Evolutionary conservation across 2,797 vertebrate genomes (phyloP).

Genomic region (Helicolenus hilgendorfi): DNA sequence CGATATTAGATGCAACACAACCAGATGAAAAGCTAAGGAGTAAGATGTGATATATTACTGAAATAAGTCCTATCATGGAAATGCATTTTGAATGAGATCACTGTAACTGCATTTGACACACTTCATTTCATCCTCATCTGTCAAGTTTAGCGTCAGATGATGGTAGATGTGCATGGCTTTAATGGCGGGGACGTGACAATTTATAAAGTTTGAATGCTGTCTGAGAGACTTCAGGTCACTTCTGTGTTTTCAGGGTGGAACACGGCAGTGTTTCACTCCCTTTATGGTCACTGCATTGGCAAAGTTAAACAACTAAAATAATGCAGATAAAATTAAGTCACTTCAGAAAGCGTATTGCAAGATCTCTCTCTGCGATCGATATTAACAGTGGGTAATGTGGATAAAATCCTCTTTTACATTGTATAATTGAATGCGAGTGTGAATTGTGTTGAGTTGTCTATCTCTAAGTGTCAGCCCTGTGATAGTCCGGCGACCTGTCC

Average conservation of each 20-base stretch:
- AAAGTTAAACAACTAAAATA: neutral
- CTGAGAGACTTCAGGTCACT: slow-evolving; percentile 66
- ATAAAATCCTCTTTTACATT: neutral
- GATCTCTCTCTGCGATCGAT: neutral
- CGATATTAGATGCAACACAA: slow-evolving; percentile 92
- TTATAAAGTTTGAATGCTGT: slow-evolving; percentile 85
- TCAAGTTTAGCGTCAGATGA: slow-evolving; percentile 90
- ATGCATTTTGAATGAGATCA: slow-evolving; percentile 89
- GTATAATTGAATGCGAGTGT: neutral
- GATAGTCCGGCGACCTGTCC: rapidly evolving
- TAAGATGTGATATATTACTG: slow-evolving; percentile 90
- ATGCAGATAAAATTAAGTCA: neutral
- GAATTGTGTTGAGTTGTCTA: neutral
- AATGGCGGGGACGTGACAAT: slow-evolving; percentile 89
- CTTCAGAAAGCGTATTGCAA: neutral
- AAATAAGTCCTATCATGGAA: slow-evolving; percentile 91
- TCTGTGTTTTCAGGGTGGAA: slow-evolving; percentile 6
- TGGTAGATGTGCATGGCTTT: slow-evolving; percentile 90
- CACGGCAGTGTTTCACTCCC: neutral
- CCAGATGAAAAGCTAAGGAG: slow-evolving; percentile 92
- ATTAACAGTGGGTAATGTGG: neutral
- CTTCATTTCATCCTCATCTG: slow-evolving; percentile 94
- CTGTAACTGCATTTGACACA: slow-evolving; percentile 92
- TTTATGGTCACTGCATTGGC: slow-evolving; percentile 2
- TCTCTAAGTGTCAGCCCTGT: neutral